Percentiles rank a stretch among this genome's conserved stretches.
These are phyloP conservation scores for Psittacula derbiana DNA, from an alignment of 2,797 vertebrate species.

Conservation along the genomic window DNA sequence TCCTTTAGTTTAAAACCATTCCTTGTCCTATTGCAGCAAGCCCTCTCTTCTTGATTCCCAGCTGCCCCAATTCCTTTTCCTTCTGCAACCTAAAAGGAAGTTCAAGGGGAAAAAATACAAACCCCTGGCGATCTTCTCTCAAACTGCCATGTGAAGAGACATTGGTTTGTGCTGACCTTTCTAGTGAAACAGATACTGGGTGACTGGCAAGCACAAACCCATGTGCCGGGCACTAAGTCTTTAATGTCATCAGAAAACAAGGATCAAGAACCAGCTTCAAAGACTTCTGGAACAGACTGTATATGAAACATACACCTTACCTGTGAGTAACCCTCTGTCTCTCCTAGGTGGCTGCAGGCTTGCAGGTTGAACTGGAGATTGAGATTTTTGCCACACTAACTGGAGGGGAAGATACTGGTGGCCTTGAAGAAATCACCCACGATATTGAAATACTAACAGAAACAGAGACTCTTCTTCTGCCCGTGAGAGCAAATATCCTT, in stretches of 20 bases:
- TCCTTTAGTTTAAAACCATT: neutral
- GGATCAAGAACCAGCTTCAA: neutral
- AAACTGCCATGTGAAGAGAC: neutral
- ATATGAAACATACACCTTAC: neutral
- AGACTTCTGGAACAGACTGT: neutral
- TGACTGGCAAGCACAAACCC: neutral
- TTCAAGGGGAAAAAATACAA: neutral
- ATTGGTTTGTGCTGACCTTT: neutral
- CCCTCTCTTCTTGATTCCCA: neutral
- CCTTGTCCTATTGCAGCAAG: neutral
- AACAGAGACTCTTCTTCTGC: conserved; percentile 82
- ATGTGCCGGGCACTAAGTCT: neutral
- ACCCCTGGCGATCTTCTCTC: neutral
- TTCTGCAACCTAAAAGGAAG: neutral
- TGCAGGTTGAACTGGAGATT: conserved; percentile 82
- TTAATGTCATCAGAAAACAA: neutral
- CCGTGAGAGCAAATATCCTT: conserved; percentile 92
- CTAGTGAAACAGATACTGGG: neutral
- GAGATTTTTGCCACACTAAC: conserved; percentile 80
- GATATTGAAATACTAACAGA: conserved; percentile 85
- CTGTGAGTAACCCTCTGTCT: neutral
- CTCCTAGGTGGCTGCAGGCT: conserved; percentile 86
- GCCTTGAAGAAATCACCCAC: conserved; percentile 67
- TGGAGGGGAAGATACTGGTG: conserved; percentile 41
- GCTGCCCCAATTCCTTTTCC: neutral